These are phyloP conservation scores for Lepeophtheirus nordmannii DNA, from an alignment of 2,888 invertebrate genomes.

Conservation along the genomic window DNA sequence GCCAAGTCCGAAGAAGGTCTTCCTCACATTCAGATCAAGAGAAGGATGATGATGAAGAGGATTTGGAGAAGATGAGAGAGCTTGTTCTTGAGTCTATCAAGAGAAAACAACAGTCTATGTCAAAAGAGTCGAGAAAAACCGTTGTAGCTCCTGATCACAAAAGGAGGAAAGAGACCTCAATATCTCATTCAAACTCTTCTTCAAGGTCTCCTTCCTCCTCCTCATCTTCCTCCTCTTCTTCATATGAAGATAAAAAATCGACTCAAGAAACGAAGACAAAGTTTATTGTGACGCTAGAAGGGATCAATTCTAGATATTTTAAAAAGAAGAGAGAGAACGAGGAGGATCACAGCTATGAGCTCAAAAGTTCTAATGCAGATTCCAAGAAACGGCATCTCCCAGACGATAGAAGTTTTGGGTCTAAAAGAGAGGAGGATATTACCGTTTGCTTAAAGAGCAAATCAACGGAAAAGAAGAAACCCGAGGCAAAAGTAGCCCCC, in stretches of 20 bases:
- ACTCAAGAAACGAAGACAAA: neutral
- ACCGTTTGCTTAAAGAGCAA: too few species aligned
- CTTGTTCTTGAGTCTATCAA: neutral
- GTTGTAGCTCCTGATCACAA: slow-evolving; percentile 11
- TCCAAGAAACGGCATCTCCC: too few species aligned
- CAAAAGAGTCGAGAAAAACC: neutral
- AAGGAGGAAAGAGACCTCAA: neutral
- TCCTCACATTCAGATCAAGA: neutral
- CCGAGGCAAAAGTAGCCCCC: slow-evolving; percentile 11
- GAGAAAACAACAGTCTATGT: neutral
- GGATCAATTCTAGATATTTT: slow-evolving; percentile 15
- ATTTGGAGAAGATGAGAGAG: neutral
- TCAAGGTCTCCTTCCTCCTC: neutral
- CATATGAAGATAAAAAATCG: neutral
- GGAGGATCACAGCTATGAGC: neutral
- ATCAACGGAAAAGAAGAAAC: neutral
- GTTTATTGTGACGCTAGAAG: slow-evolving; percentile 21
- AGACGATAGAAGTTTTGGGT: too few species aligned
- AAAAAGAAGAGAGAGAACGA: slow-evolving; percentile 3
- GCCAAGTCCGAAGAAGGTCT: neutral
- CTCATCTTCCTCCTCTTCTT: neutral
- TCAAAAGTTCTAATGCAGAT: too few species aligned
- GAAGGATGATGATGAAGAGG: neutral
- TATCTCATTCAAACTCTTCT: neutral
- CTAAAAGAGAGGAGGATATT: neutral